Conservation (phyloP, 2,888 invertebrate genomes). For the Ganaspis brasiliensis region DNA sequence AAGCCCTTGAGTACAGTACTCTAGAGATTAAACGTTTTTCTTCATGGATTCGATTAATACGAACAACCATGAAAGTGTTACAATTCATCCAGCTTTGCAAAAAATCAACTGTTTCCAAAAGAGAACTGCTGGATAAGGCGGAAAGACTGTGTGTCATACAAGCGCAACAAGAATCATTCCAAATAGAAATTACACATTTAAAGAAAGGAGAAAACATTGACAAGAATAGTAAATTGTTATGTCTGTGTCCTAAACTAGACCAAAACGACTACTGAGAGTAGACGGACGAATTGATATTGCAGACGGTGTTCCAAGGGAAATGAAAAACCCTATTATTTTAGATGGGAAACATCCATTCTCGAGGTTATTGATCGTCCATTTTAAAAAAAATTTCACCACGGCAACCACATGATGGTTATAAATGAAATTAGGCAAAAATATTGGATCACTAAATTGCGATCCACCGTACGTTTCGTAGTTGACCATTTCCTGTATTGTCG, state of each 20-base stretch:
- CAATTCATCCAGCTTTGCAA: constrained; percentile 28
- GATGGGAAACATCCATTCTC: constrained; percentile 47
- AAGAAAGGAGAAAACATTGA: not conserved
- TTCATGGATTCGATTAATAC: constrained; percentile 41
- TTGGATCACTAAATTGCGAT: too few species aligned
- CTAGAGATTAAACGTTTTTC: constrained; percentile 28
- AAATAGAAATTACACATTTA: not conserved
- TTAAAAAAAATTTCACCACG: constrained; percentile 47
- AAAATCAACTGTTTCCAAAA: too few species aligned
- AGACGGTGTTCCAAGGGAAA: not conserved
- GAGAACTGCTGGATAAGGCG: too few species aligned
- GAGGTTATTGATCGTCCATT: constrained; percentile 40
- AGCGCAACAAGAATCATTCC: constrained; percentile 7
- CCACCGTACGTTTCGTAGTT: too few species aligned
- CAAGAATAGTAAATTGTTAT: not conserved
- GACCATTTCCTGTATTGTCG: too few species aligned
- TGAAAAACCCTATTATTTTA: constrained; percentile 47
- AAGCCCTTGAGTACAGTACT: too few species aligned
- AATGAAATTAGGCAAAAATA: not conserved
- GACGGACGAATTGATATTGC: not conserved
- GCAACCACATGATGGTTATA: constrained; percentile 4
- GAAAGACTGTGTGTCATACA: too few species aligned
- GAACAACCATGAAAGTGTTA: constrained; percentile 40
- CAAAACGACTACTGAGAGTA: not conserved
- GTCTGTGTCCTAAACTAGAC: not conserved